Base-by-base conservation (phyloP, 2,888 invertebrate genomes). In the Callyntrura guangdongensis region DNA sequence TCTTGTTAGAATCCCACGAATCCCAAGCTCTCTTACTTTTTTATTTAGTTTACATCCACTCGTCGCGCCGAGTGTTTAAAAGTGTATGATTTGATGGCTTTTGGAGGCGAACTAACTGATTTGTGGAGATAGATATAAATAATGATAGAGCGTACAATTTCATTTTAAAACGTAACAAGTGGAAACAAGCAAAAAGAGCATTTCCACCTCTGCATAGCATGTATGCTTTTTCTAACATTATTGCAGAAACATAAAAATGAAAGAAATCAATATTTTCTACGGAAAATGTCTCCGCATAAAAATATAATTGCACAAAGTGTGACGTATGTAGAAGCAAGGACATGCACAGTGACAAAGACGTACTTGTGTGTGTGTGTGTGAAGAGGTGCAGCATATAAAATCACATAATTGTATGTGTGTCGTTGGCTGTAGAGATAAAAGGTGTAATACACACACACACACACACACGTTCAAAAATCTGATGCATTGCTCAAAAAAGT, bases 401-500 rank as follows among this genome's bases (percentile, higher is more conserved):
- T 67, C 67, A 67, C 67, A 67, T 27, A 67, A 27, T 27, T 61
- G 25, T 27, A 8, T 64, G 9, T 64, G 6, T 27, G n/a, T 36
- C 36, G 36, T 36, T 36, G 2, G 36, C 36, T 36, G 36, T 36
- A 4, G 36, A 36, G 36, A 36, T 36, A 36, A 36, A 36, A 36
- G 36, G 36, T 36, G 36, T 36, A n/a, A n/a, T n/a, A n/a, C n/a
- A n/a, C n/a, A n/a, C n/a, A 36, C 36, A 36, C 36, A 36, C 36
- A 36, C 36, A 36, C 36, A 36, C 36, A 6, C 6, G 36, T 4
- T 4, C 2, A 36, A 36, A 36, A 25, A 22, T 22, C 56, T 56
- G 77, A 77, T 53, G 77, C 49, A 53, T 56, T 77, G 22, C 77
- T 49, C 77, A 53, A 77, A 25, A n/a, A 74, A 20, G 20, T 64